Percentiles rank a stretch among this genome's conserved stretches.
These are phyloP conservation scores for Psilopogon haemacephalus DNA, from an alignment of 2,113 vertebrate species.

Conservation along the genomic window DNA sequence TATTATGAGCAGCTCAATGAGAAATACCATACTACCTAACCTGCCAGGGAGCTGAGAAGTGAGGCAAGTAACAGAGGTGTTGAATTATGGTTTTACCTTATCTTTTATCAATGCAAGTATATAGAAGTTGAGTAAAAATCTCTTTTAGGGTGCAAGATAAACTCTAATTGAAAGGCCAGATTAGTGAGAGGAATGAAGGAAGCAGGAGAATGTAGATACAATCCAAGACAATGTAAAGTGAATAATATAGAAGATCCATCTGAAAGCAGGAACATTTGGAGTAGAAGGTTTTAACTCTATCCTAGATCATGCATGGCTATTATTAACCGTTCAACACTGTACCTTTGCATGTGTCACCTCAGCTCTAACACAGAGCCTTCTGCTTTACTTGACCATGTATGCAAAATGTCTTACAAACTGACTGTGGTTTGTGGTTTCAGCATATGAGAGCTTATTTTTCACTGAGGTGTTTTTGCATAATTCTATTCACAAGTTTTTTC, in stretches of 20 bases:
- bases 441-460: background rate
- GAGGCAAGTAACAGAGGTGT: background rate
- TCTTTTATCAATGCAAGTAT: background rate
- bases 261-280: background rate
- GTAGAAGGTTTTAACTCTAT: background rate
- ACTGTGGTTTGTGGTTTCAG: background rate
- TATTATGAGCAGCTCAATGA: background rate
- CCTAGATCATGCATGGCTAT: background rate
- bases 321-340: background rate
- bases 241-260: background rate
- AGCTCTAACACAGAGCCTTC: background rate
- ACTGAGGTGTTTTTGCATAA: background rate
- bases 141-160: background rate
- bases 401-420: background rate
- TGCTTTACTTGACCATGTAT: background rate
- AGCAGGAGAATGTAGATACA: background rate
- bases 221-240: background rate
- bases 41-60: background rate
- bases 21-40: background rate
- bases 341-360: background rate
- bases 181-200: background rate
- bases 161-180: background rate
- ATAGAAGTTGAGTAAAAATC: background rate
- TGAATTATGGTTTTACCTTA: background rate
- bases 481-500: background rate